Percentiles rank a stretch among this genome's conserved stretches.
These are phyloP conservation scores for Nothobranchius furzeri DNA, from an alignment of 2,113 vertebrate species.

Conservation along the genomic window DNA sequence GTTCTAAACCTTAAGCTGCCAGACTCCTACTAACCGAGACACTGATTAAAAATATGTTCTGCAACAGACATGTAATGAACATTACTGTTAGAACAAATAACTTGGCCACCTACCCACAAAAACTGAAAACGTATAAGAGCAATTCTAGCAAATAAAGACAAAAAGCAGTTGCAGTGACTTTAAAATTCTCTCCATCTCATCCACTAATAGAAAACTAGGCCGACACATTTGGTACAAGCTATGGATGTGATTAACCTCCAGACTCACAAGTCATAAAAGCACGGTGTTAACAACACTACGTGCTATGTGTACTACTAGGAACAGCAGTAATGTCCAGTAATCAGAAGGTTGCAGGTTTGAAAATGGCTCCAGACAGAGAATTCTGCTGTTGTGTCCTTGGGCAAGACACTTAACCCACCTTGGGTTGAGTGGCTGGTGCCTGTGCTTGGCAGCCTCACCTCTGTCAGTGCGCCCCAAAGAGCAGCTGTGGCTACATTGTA, in stretches of 20 bases:
- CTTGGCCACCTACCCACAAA: constrained; percentile 25
- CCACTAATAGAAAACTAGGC: constrained; percentile 12
- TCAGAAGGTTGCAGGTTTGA: too few species aligned
- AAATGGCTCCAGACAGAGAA: too few species aligned
- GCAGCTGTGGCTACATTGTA: too few species aligned
- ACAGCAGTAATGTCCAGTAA: too few species aligned
- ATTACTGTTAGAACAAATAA: constrained; percentile 50
- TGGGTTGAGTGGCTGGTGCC: too few species aligned
- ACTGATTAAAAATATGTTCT: constrained; percentile 48
- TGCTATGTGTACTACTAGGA: too few species aligned
- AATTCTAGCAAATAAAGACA: constrained; percentile 31
- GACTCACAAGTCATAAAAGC: background rate
- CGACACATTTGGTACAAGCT: constrained; percentile 7
- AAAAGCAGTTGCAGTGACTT: constrained; percentile 10
- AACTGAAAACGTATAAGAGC: constrained; percentile 26
- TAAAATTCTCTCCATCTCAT: constrained; percentile 32
- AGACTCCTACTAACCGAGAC: constrained; percentile 15
- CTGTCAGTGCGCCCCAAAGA: too few species aligned
- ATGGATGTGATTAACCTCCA: constrained; percentile 1
- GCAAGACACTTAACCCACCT: too few species aligned
- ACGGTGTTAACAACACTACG: constrained; percentile 12
- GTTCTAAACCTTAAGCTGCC: constrained; percentile 49
- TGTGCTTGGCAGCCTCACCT: too few species aligned
- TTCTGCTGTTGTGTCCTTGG: too few species aligned
- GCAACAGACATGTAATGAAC: constrained; percentile 29